Evolutionary conservation across 2,113 vertebrate genomes (phyloP).

Genomic region (Neodon shergylaensis): DNA sequence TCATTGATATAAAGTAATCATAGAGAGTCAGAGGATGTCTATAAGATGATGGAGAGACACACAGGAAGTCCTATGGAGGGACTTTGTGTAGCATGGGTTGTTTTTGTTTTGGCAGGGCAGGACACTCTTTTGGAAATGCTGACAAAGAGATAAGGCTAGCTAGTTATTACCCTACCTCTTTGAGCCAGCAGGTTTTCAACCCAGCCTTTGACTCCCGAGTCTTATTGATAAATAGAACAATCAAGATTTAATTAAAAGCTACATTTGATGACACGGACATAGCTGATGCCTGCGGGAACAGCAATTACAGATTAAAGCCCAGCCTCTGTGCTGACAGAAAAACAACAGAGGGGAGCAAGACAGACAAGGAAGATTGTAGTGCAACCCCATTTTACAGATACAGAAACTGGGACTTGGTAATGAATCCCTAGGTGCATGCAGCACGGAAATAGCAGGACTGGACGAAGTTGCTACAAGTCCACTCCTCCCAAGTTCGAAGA

Average conservation of each 20-base stretch:
- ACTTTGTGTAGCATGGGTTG: background rate
- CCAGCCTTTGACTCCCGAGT: background rate
- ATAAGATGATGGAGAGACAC: background rate
- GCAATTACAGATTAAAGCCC: background rate
- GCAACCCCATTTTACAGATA: background rate
- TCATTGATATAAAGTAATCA: background rate
- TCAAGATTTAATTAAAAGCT: background rate
- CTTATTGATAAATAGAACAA: background rate
- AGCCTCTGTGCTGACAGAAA: background rate
- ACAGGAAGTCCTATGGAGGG: background rate
- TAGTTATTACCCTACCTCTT: background rate
- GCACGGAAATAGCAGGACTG: background rate
- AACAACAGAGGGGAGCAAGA: background rate
- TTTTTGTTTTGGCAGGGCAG: background rate
- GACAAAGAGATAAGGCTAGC: background rate
- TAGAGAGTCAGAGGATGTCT: background rate
- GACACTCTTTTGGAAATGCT: background rate
- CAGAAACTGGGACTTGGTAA: background rate
- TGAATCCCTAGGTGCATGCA: fast-evolving
- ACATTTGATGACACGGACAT: background rate
- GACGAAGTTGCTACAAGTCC: background rate
- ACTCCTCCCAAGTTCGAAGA: background rate
- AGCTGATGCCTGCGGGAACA: background rate
- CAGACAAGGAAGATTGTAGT: background rate
- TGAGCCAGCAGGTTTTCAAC: background rate